phyloP scores from a whole-genome alignment of 1,140 invertebrate species.

The Drosophila yakuba region DNA sequence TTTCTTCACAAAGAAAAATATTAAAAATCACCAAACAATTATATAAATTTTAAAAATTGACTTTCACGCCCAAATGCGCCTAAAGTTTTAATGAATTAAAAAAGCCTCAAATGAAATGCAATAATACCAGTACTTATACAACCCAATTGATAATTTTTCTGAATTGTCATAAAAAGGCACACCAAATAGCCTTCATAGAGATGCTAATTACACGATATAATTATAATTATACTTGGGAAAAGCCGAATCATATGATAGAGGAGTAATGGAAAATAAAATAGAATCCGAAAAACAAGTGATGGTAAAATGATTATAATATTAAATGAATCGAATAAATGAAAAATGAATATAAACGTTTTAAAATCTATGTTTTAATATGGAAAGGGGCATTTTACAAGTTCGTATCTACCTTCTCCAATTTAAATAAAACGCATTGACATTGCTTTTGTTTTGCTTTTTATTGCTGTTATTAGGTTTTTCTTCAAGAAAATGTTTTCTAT shows the following conservation, averaged over 20 bases:
- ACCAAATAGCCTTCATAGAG: conserved; percentile 76
- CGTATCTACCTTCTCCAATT: not conserved
- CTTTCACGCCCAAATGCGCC: conserved; percentile 50
- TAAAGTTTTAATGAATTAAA: conserved; percentile 50
- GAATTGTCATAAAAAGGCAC: conserved; percentile 70
- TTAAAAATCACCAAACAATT: conserved; percentile 30
- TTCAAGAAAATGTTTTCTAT: conserved; percentile 51
- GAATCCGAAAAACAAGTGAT: conserved; percentile 60
- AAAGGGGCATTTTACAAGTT: not conserved
- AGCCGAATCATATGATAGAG: conserved; percentile 46
- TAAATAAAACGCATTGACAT: not conserved
- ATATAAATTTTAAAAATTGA: conserved; percentile 48
- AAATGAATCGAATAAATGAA: conserved; percentile 80
- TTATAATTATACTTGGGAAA: conserved; percentile 51
- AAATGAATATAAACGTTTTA: conserved; percentile 83
- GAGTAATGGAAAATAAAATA: conserved; percentile 45
- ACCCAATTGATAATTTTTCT: conserved; percentile 52
- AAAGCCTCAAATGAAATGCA: conserved; percentile 37
- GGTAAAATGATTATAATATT: conserved; percentile 66
- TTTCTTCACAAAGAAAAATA: conserved; percentile 38
- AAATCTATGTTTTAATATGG: conserved; percentile 19
- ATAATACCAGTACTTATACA: conserved; percentile 45
- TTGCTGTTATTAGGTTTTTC: conserved; percentile 58
- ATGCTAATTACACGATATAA: conserved; percentile 58
- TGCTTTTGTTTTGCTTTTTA: conserved; percentile 62